Evolutionary conservation across 2,797 vertebrate genomes (phyloP).

Genomic region (Chaetophractus vellerosus): DNA sequence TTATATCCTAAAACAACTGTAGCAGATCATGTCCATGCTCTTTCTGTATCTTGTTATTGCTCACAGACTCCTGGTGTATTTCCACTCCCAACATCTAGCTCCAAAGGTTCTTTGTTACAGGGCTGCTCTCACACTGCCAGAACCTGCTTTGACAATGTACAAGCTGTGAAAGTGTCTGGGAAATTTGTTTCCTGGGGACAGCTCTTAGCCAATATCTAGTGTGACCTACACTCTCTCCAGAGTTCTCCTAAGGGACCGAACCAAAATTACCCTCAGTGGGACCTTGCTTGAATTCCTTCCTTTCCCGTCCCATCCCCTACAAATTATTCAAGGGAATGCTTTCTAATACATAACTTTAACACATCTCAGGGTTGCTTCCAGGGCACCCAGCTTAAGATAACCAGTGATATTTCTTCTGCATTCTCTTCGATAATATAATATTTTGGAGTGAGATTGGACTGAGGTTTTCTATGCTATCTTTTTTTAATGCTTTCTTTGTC

Average conservation of each 20-base stretch:
- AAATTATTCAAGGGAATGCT: slow-evolving; percentile 2
- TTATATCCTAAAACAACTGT: neutral
- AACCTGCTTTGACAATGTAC: neutral
- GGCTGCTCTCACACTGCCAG: neutral
- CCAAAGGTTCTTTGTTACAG: neutral
- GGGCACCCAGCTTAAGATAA: neutral
- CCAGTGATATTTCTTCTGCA: neutral
- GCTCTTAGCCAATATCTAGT: too few relatives aligned
- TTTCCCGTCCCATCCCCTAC: neutral
- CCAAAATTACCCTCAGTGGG: too few relatives aligned
- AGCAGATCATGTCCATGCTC: neutral
- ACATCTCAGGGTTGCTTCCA: neutral
- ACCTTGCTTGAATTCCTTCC: slow-evolving; percentile 9
- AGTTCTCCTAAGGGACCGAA: too few relatives aligned
- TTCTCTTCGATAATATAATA: slow-evolving; percentile 4
- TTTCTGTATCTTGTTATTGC: neutral
- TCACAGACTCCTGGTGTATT: neutral
- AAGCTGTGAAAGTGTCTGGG: neutral
- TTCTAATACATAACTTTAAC: neutral
- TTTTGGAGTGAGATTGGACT: slow-evolving; percentile 22
- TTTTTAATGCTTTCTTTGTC: neutral
- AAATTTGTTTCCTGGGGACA: slow-evolving; percentile 57
- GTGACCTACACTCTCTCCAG: too few relatives aligned
- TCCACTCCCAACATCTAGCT: neutral
- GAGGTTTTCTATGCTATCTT: neutral